Percentiles rank a stretch among this genome's conserved stretches.
These are phyloP conservation scores for Nemurella pictetii DNA, from an alignment of 2,888 invertebrate genomes.

Conservation along the genomic window DNA sequence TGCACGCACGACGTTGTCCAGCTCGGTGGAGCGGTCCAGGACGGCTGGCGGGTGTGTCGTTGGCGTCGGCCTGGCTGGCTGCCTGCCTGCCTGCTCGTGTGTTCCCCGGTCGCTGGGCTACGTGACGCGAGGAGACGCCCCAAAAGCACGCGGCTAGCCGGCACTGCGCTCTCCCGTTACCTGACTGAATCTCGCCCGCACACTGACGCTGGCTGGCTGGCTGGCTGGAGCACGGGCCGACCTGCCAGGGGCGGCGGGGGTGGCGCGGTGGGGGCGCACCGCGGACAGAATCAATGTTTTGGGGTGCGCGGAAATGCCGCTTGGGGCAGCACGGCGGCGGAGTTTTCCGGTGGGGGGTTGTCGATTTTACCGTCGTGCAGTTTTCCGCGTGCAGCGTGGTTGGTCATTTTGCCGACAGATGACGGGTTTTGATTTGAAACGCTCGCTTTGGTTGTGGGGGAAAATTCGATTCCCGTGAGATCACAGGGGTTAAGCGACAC, in stretches of 20 bases:
- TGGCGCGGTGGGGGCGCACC: not conserved
- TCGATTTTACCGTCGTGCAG: not conserved
- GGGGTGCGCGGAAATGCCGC: slow-evolving; percentile 32
- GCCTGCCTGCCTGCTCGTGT: not conserved
- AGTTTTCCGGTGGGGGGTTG: not conserved
- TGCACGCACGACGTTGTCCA: too few relatives aligned
- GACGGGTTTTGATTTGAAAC: too few relatives aligned
- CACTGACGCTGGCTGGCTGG: not conserved
- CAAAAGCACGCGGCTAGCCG: slow-evolving; percentile 11
- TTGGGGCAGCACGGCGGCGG: slow-evolving; percentile 28
- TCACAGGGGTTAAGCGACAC: too few relatives aligned
- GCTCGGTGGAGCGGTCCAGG: too few relatives aligned
- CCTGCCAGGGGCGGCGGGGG: not conserved
- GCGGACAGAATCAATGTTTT: slow-evolving; percentile 24
- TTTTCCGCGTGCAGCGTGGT: not conserved
- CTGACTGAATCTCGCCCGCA: slow-evolving; percentile 24
- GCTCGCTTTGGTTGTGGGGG: too few relatives aligned
- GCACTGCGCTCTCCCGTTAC: slow-evolving; percentile 27
- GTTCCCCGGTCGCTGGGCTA: not conserved
- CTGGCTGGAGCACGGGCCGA: not conserved
- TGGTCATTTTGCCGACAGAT: not conserved
- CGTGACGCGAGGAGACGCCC: slow-evolving; percentile 30
- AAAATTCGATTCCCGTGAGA: too few relatives aligned
- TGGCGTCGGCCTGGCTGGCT: slow-evolving; percentile 3
- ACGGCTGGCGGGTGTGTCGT: not conserved